Base-by-base conservation (phyloP, 2,113 vertebrate species). In the Paratilapia polleni region DNA sequence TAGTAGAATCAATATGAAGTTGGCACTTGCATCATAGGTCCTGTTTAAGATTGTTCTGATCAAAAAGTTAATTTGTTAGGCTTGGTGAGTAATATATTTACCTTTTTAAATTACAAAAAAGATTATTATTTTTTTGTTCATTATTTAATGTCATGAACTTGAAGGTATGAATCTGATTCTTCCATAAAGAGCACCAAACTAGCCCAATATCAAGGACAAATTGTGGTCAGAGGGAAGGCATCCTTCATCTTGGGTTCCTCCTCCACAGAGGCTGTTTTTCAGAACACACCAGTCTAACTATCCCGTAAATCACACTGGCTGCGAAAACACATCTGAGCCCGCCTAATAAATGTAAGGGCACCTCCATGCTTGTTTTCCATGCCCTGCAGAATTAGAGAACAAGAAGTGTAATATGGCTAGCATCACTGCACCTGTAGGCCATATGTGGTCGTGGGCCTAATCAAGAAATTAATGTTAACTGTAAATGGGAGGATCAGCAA, bases 231-330 rank as follows among this genome's bases (percentile, higher is more conserved):
- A 70, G 9, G 82, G 36, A 41, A 22, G 68, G 20, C 11, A 10
- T 54, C 78, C 75, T 90, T 70, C 75, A 24, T 93, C 80, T 64
- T 28, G 2, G 41, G 91, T 85, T 76, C 90, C 76, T 63, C 47
- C 59, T 83, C 68, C 38, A 19, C 57, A 47, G 86, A 88, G 52
- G 66, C 86, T 70, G 59, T 57, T 82, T 34, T 52, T 62, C 58
- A 75, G 19, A 57, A 73, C 36, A 64, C 82, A 74, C 15, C 78
- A 3, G 36, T 3, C 70, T 77, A 81, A 87, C 82, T 88, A 79
- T 66, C 87, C 78, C 6, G 9, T 91, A 82, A 92, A 89, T 88
- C 81, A 62, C 68, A 43, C 22, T 11, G 64, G 49, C 41, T 78
- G 88, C 43, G 59, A 60, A 74, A 77, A 73, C 43, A 12, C 86